Percentiles rank a stretch among this genome's conserved stretches.
These are phyloP conservation scores for Doris montereyensis DNA, from an alignment of 2,888 invertebrate genomes.

Conservation along the genomic window DNA sequence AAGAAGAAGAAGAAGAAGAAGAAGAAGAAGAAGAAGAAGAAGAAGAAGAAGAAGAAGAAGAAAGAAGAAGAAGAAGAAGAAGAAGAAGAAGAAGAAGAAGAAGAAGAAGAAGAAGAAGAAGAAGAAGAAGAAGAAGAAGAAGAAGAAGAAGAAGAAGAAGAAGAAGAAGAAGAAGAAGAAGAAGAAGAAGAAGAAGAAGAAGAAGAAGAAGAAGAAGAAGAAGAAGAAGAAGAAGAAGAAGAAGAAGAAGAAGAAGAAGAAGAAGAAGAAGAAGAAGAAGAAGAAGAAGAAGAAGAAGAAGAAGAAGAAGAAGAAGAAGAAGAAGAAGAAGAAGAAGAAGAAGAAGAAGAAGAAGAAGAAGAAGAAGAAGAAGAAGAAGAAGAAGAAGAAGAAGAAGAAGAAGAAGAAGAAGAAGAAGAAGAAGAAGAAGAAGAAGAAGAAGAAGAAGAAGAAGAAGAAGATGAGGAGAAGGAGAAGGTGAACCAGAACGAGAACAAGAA, in stretches of 20 bases:
- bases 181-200: conserved; percentile 28
- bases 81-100: conserved; percentile 28
- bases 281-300: not conserved
- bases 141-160: conserved; percentile 13
- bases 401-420: not conserved
- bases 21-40: not conserved
- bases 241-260: conserved; percentile 8
- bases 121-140: not conserved
- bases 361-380: not conserved
- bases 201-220: not conserved
- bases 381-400: not conserved
- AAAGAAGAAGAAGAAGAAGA: not conserved
- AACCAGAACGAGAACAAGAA: not conserved
- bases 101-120: conserved; percentile 18
- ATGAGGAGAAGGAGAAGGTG: not conserved
- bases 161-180: conserved; percentile 28
- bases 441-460: not conserved
- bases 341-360: conserved; percentile 5
- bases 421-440: not conserved
- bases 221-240: conserved; percentile 6
- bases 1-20: too few relatives aligned
- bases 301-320: too few relatives aligned
- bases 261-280: conserved; percentile 8
- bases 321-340: not conserved
- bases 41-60: not conserved